Percentiles rank a stretch among this genome's conserved stretches.
Conservation (phyloP, 2,113 vertebrate species). For the Pionites leucogaster region DNA sequence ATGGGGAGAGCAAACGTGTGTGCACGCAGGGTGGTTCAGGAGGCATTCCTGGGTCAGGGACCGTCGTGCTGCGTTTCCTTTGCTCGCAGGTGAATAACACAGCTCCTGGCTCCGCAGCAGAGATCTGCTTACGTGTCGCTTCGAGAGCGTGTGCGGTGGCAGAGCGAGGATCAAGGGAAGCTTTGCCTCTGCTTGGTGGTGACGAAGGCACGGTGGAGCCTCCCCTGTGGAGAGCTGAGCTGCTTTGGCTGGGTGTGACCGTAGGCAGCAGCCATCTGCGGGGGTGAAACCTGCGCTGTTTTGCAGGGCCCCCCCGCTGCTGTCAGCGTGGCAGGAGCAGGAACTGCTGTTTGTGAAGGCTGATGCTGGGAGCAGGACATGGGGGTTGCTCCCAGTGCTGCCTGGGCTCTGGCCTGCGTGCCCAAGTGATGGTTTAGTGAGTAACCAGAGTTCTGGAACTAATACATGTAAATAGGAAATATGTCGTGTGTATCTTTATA, state of each 20-base stretch:
- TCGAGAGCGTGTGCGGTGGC: rapidly evolving
- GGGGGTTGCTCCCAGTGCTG: background rate
- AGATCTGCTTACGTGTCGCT: rapidly evolving
- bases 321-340: background rate
- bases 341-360: background rate
- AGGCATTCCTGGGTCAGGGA: rapidly evolving
- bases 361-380: background rate
- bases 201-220: background rate
- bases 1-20: background rate
- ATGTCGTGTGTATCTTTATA: rapidly evolving
- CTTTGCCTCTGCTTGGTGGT: background rate
- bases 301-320: background rate
- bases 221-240: background rate
- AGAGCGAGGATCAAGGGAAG: background rate
- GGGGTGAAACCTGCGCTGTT: rapidly evolving
- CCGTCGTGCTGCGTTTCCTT: rapidly evolving
- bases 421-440: background rate
- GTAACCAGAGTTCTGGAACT: background rate
- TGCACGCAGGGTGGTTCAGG: background rate
- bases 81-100: background rate
- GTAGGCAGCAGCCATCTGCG: background rate
- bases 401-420: background rate
- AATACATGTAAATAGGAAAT: background rate
- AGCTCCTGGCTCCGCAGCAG: background rate
- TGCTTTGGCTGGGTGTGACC: background rate